Evolutionary conservation across 2,797 vertebrate genomes (phyloP), one percentile per base, ranked within the genome.

Genomic region (Buphagus erythrorhynchus): DNA sequence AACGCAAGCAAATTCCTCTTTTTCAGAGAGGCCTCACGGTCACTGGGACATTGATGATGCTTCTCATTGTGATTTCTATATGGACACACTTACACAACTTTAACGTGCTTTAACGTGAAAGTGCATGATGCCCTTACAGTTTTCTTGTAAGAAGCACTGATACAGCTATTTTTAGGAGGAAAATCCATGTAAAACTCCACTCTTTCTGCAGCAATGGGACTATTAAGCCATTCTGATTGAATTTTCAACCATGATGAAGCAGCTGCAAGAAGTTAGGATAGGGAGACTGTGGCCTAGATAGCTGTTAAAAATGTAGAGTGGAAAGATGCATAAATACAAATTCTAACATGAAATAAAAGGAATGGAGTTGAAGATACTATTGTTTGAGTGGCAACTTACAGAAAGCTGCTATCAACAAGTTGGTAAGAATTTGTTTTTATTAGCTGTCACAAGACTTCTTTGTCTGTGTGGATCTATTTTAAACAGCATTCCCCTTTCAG

Each of bases 391-490:
- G 79, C 36, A 65, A 81, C 18, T 85, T 95, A 80, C 18, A 84
- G 76, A 91, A 95, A 57, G 75, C 67, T 84, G 61, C 84, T 82
- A 85, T 91, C 91, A 95, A 89, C 78, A 92, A 35, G 13, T 83
- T 68, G 46, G 35, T 88, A 78, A 72, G 49, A 91, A 65, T 77
- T 90, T 42, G 74, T 77, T 86, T 86, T 84, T 74, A 80, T 78
- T 77, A 72, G 82, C 65, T 90, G 54, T 86, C 85, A 86, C 1
- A 2, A 58, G 73, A 86, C 36, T 86, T 77, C 49, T 91, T 91
- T 83, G 84, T 89, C 48, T 73, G 17, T 5, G 7, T 49, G 17
- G 49, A 72, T 83, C 79, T 88, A 90, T 93, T 94, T 95, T 90
- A 81, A 95, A 73, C 1, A 1, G 11, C 63, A 94, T 86, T 62